Evolutionary conservation across 2,113 vertebrate species (phyloP).

Genomic region (Rhabdomys dilectus): DNA sequence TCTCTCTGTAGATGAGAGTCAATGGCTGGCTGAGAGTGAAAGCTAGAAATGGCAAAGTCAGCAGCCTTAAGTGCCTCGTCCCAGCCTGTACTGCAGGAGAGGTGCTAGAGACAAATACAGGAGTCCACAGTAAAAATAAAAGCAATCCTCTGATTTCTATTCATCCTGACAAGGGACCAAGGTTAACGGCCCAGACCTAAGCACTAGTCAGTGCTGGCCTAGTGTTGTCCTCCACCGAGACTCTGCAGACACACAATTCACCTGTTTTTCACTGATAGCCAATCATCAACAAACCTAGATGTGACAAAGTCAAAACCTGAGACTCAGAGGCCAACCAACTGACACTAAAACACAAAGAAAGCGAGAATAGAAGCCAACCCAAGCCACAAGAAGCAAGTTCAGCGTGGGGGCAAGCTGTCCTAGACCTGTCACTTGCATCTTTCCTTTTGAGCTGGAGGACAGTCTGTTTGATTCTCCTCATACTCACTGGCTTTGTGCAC

Average conservation of each 20-base stretch:
- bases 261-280: background rate
- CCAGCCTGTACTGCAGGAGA: background rate
- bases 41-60: background rate
- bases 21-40: background rate
- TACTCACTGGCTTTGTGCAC: background rate
- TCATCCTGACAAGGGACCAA: background rate
- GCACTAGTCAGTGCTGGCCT: background rate
- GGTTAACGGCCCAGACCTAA: background rate
- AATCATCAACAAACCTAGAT: background rate
- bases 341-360: background rate
- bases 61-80: background rate
- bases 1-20: background rate
- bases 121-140: background rate
- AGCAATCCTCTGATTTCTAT: background rate
- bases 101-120: background rate
- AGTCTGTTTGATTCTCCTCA: background rate
- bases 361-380: background rate
- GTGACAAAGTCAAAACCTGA: background rate
- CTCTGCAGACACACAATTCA: background rate
- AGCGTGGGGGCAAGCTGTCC: background rate
- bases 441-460: background rate
- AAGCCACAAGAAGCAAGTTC: background rate
- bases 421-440: background rate
- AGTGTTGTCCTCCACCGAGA: background rate
- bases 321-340: background rate